Conservation (phyloP, 2,113 vertebrate species). For the Odontophorus gujanensis region DNA sequence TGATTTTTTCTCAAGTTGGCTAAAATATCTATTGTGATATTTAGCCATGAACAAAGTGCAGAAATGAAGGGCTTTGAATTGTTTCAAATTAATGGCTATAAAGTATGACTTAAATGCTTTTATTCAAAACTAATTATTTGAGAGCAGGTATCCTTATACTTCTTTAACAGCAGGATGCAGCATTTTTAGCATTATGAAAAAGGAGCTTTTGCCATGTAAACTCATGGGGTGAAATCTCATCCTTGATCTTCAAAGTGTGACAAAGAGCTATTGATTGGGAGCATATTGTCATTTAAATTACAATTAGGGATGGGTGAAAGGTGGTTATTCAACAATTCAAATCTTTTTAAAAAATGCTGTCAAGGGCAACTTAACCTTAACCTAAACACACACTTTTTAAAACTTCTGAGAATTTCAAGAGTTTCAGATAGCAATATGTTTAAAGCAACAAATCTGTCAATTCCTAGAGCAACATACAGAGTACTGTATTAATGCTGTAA, state of each 20-base stretch:
- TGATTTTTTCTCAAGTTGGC: slow-evolving; percentile 23
- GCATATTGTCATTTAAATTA: slow-evolving; percentile 97
- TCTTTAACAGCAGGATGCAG: slow-evolving; percentile 71
- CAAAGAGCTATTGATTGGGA: slow-evolving; percentile 95
- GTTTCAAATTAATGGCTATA: slow-evolving; percentile 60
- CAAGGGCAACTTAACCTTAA: slow-evolving; percentile 84
- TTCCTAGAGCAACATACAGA: not conserved
- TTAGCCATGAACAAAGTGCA: slow-evolving; percentile 59
- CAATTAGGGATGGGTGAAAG: slow-evolving; percentile 92
- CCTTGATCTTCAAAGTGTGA: slow-evolving; percentile 90
- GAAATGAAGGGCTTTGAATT: slow-evolving; percentile 65
- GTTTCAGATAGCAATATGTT: slow-evolving; percentile 70
- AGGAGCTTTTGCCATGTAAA: slow-evolving; percentile 79
- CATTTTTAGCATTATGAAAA: slow-evolving; percentile 73
- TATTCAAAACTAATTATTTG: slow-evolving; percentile 56
- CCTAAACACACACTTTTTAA: slow-evolving; percentile 79
- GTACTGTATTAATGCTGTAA: slow-evolving; percentile 30
- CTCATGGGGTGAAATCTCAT: slow-evolving; percentile 88
- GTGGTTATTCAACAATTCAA: slow-evolving; percentile 89
- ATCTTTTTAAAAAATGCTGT: slow-evolving; percentile 84
- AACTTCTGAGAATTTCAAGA: slow-evolving; percentile 72
- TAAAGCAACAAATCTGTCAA: slow-evolving; percentile 68
- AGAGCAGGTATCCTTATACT: slow-evolving; percentile 67
- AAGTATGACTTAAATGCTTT: slow-evolving; percentile 64
- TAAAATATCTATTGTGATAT: slow-evolving; percentile 60